These are phyloP conservation scores for Cavia porcellus DNA, from an alignment of 2,113 vertebrate genomes.

Conservation along the genomic window DNA sequence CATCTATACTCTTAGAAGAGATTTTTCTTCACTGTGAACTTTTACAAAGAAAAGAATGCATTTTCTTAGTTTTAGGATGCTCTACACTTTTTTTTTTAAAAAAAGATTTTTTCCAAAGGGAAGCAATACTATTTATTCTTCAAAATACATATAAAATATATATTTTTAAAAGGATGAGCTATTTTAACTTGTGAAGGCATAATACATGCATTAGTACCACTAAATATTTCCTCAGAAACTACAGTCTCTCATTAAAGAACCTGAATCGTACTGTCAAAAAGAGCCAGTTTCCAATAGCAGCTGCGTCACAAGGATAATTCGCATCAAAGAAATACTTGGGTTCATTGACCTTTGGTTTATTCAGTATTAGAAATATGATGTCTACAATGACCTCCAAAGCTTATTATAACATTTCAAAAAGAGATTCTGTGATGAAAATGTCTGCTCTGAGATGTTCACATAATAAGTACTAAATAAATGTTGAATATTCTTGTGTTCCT, in stretches of 20 bases:
- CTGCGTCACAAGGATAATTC: background rate
- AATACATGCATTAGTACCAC: background rate
- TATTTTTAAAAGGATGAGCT: constrained; percentile 4
- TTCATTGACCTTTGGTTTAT: background rate
- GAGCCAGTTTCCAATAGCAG: background rate
- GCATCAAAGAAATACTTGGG: background rate
- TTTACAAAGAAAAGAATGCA: constrained; percentile 16
- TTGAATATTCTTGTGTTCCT: background rate
- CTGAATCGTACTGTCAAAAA: background rate
- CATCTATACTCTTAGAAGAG: background rate
- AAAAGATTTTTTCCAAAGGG: background rate
- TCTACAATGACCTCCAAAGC: background rate
- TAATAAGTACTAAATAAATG: background rate
- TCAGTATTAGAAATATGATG: background rate
- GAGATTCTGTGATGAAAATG: background rate
- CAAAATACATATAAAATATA: background rate
- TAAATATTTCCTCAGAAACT: background rate
- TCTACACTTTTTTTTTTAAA: background rate
- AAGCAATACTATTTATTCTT: background rate
- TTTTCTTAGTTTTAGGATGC: background rate
- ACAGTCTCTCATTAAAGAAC: background rate
- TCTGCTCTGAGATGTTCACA: background rate
- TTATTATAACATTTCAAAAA: background rate
- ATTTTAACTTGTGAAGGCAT: background rate
- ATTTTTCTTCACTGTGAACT: background rate